Evolutionary conservation across 2,113 vertebrate species (phyloP).

Genomic region (rabbit (Oryctolagus cuniculus)): mOryCun1.1 NC_091433.1:164278001-164278500

Average conservation of each 20-base stretch:
- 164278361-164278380: no score
- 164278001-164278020: not conserved
- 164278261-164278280: not conserved
- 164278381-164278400: no score
- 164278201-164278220: slow-evolving; percentile 54
- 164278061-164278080: slow-evolving; percentile 21
- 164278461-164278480: no score
- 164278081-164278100: slow-evolving; percentile 27
- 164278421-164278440: no score
- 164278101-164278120: slow-evolving; percentile 22
- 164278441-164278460: no score
- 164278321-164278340: no score
- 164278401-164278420: no score
- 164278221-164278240: slow-evolving; percentile 37
- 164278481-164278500: no score
- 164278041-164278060: not conserved
- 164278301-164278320: no score
- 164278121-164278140: not conserved
- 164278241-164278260: not conserved
- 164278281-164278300: no score
- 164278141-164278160: not conserved
- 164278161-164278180: slow-evolving; percentile 49
- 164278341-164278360: no score
- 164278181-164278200: slow-evolving; percentile 37
- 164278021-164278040: not conserved